These are phyloP conservation scores for Psylliodes chrysocephalus DNA, from an alignment of 2,888 invertebrate genomes.

Conservation along the genomic window DNA sequence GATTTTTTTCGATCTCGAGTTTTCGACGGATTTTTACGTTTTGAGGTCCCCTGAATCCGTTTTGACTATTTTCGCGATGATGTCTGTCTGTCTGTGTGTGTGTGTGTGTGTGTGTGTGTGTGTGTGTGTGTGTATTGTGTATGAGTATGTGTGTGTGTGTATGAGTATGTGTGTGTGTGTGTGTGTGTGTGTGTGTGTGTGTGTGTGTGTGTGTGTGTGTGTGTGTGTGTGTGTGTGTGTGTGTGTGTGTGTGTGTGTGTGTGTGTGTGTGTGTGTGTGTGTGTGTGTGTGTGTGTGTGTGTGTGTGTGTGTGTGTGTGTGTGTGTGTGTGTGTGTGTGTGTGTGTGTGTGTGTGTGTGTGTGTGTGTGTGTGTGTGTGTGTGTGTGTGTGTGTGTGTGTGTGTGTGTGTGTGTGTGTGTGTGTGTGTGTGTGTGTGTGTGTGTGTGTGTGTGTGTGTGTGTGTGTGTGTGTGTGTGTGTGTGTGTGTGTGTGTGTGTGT, in stretches of 20 bases:
- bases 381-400: background rate
- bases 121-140: background rate
- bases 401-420: background rate
- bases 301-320: background rate
- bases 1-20: too few species aligned
- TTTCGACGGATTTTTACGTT: too few species aligned
- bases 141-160: background rate
- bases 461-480: slow-evolving; percentile 3
- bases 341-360: background rate
- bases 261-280: background rate
- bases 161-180: background rate
- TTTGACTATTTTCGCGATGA: too few species aligned
- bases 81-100: background rate
- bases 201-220: background rate
- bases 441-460: slow-evolving; percentile 3
- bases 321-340: background rate
- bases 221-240: background rate
- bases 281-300: background rate
- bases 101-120: background rate
- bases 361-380: background rate
- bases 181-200: background rate
- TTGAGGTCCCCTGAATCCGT: too few species aligned
- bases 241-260: background rate
- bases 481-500: slow-evolving; percentile 3
- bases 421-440: slow-evolving; percentile 3